Evolutionary conservation across 2,888 invertebrate genomes (phyloP).

Genomic region (Tiliacea citrago): DNA sequence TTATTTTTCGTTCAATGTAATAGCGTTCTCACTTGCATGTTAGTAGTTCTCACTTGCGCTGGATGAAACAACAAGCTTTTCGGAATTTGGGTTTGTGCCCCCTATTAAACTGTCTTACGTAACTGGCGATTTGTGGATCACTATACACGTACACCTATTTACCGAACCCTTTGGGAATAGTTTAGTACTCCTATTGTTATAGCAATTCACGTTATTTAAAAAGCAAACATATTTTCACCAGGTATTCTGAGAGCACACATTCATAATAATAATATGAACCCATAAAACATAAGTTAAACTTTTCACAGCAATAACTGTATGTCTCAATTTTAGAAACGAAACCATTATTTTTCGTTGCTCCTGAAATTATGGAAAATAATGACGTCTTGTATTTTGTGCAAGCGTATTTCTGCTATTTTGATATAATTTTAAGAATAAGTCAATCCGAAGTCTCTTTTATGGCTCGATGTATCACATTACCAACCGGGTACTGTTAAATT

Average conservation of each 20-base stretch:
- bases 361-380: slow-evolving; percentile 20
- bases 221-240: slow-evolving; percentile 20
- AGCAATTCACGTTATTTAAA: neutral
- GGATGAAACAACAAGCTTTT: too few relatives aligned
- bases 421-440: neutral
- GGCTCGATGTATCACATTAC: neutral
- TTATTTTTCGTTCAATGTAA: too few relatives aligned
- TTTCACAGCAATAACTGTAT: slow-evolving; percentile 54
- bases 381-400: slow-evolving; percentile 1
- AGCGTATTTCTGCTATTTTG: slow-evolving; percentile 4
- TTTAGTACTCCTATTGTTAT: neutral
- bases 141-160: neutral
- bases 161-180: neutral
- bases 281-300: slow-evolving; percentile 47
- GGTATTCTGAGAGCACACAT: slow-evolving; percentile 26
- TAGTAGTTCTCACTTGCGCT: too few relatives aligned
- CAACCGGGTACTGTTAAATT: neutral
- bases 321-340: slow-evolving; percentile 51
- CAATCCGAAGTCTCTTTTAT: neutral
- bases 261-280: slow-evolving; percentile 33
- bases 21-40: too few relatives aligned
- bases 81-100: neutral
- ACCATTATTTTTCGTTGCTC: slow-evolving; percentile 21
- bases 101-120: neutral
- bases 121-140: neutral